These are phyloP conservation scores for Calcarius lapponicus DNA, from an alignment of 2,797 vertebrate species.

Conservation along the genomic window DNA sequence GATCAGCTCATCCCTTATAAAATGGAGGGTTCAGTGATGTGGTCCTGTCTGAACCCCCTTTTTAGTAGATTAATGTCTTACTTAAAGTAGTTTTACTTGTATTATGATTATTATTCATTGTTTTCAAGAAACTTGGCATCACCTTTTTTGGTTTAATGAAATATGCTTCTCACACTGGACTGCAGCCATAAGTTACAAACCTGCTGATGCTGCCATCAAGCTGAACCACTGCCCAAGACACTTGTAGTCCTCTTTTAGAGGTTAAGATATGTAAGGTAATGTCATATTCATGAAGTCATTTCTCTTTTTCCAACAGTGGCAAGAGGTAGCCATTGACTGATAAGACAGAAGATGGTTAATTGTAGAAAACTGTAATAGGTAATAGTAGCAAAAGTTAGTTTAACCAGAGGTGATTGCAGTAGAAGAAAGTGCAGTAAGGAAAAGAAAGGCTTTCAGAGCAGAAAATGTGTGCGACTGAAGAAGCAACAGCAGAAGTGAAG, in stretches of 20 bases:
- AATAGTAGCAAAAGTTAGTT: not conserved
- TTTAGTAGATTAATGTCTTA: not conserved
- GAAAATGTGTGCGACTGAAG: not conserved
- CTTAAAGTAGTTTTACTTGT: not conserved
- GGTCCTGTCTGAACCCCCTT: not conserved
- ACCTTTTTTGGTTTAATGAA: not conserved
- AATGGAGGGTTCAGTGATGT: not conserved
- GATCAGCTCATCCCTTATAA: not conserved
- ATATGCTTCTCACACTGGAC: not conserved
- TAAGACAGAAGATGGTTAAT: not conserved
- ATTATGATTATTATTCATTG: not conserved
- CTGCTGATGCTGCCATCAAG: not conserved
- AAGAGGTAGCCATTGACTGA: not conserved
- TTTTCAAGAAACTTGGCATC: not conserved
- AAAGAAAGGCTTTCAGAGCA: not conserved
- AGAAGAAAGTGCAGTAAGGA: not conserved
- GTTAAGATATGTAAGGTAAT: not conserved
- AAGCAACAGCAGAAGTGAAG: not conserved
- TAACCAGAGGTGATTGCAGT: not conserved
- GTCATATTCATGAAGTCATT: not conserved
- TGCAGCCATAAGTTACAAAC: not conserved
- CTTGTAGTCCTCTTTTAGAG: not conserved
- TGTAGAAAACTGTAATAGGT: not conserved
- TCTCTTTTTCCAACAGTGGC: not conserved
- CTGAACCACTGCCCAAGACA: not conserved